Evolutionary conservation across 53 echinoderm and acorn worm genomes (phyloP).

Genomic region (Hippasteria phrygiana): DNA sequence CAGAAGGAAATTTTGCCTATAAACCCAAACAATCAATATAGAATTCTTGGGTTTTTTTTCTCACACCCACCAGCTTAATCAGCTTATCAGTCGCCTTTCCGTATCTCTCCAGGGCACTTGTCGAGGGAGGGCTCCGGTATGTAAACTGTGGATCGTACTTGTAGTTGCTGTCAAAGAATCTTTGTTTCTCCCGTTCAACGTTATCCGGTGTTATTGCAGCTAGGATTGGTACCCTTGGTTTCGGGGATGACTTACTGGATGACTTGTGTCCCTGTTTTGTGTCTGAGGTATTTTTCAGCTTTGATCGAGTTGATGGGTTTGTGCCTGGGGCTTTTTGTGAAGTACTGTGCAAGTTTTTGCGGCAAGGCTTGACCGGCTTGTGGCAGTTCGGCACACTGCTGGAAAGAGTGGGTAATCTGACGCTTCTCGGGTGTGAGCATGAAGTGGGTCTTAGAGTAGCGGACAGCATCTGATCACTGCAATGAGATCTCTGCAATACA

Average conservation of each 20-base stretch:
- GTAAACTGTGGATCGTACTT: conserved; percentile 82
- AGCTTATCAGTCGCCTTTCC: conserved; percentile 70
- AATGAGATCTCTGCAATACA: neutral
- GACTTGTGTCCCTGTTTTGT: neutral
- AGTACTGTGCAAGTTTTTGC: conserved; percentile 2
- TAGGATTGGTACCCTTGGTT: conserved; percentile 60
- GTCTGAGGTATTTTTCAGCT: neutral
- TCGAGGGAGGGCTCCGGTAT: conserved; percentile 76
- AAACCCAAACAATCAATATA: no score
- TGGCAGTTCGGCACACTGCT: neutral
- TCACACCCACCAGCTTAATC: conserved; percentile 69
- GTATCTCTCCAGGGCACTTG: conserved; percentile 63
- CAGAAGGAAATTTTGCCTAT: no score
- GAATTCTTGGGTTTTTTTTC: no score
- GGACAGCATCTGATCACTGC: conserved; percentile 21
- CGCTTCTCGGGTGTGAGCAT: neutral
- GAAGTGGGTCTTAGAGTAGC: neutral
- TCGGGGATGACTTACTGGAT: neutral
- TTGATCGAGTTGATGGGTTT: conserved; percentile 13
- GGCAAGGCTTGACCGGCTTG: conserved; percentile 29
- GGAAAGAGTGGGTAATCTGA: conserved; percentile 33
- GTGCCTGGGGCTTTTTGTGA: neutral
- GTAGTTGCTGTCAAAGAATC: conserved; percentile 75
- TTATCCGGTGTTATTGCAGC: conserved; percentile 85
- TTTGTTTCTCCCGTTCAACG: conserved; percentile 77